Base-by-base conservation (phyloP, 1,140 invertebrate species). In the Temnothorax nylanderi region DNA sequence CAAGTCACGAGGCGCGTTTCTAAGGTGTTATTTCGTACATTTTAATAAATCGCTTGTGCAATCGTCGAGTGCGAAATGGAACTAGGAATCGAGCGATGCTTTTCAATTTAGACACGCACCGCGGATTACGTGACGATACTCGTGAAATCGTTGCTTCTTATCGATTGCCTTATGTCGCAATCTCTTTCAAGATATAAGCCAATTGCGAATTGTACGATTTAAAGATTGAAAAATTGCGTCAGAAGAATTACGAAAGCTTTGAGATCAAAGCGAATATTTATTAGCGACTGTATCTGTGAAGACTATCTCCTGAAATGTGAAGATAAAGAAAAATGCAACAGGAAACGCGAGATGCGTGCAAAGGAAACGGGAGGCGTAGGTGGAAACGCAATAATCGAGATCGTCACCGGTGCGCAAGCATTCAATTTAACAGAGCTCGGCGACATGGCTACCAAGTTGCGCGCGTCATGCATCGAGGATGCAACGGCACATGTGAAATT, bases 401-500 rank as follows among this genome's bases (percentile, higher is more conserved):
- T 86, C 62, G 72, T 62, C 69, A 64, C 16, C 44, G 44, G 75
- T 13, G 16, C 37, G 16, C 58, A 34, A 78, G 69, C 67, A 89
- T 84, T 84, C 65, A 74, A 87, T 87, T 85, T 74, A 41, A 44
- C 34, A 77, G 80, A 78, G 78, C 49, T 54, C 77, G 62, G 26
- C 65, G 32, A 85, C 44, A 56, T 58, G 72, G 72, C 60, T 58
- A 41, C 62, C 84, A 56, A 67, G 49, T 37, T 76, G 67, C 71
- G 49, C 88, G 49, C 77, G 87, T 91, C 67, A 82, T 76, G 87
- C 84, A 82, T 78, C 87, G 75, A 51, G 64, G 84, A 82, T 88
- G 65, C 69, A 86, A 72, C 77, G 86, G 81, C 78, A 82, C 56
- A 71, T 51, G 18, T 72, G 18, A 84, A 47, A 82, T 85, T 87